Base-by-base conservation (phyloP, 2,113 vertebrate genomes). In the Rynchops niger region DNA sequence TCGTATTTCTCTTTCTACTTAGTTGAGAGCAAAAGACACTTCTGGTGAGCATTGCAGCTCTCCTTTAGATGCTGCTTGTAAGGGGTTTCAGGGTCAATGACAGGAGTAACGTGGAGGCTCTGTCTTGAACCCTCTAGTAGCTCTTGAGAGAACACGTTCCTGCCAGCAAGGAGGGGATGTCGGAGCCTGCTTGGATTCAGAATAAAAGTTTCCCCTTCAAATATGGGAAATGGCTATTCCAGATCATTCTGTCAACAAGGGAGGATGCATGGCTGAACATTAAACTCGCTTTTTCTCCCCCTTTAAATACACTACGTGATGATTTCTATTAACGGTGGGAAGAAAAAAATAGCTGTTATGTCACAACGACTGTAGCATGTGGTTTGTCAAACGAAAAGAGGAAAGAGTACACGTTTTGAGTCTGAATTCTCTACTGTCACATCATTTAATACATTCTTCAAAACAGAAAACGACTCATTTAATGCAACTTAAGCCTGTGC, bases 361-460 rank as follows among this genome's bases (percentile, higher is more conserved):
- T 85, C 66, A 66, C 45, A 26, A 49, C 0, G 34, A 32, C 34
- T 77, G 91, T 13, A 95, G 82, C 78, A 67, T 82, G 70, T 77
- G 61, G 73, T 34, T 87, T 88, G 53, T 91, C 78, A 43, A 45
- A 58, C 0, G 20, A 40, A 67, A 69, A 76, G 65, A 94, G 77
- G 73, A 36, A 82, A 56, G 58, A 70, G 43, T 32, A 23, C 21
- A n/a, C 1, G 8, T 17, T 56, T 67, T 85, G 81, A 85, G 42
- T 42, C 66, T 56, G 84, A 77, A 69, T 69, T 66, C 70, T 70
- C 34, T 56, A 3, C 81, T 87, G 52, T 87, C 95, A 82, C 89
- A 93, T 95, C 87, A 34, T 95, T 79, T 87, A 88, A 91, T 70
- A 27, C 66, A 42, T 70, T 88, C 59, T 84, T 90, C 66, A 62